A percentile compares a stretch with the other conserved stretches of the same genome.
Evolutionary conservation across 2,888 invertebrate genomes (phyloP).

Genomic region (Allygus modestus): DNA sequence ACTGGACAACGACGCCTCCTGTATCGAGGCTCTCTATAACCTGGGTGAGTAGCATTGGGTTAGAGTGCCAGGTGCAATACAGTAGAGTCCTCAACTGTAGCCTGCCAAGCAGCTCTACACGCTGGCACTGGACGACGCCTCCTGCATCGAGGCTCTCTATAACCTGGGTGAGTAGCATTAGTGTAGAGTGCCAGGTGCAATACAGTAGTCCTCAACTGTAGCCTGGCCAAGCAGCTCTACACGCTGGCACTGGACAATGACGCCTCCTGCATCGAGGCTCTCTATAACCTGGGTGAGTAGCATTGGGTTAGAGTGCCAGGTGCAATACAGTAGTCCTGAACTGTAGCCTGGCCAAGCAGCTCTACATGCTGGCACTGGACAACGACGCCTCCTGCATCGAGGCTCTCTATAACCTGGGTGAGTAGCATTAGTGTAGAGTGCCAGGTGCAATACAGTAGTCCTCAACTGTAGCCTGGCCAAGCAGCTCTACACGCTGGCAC

Average conservation of each 20-base stretch:
- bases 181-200: too few relatives aligned
- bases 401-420: slow-evolving; percentile 89
- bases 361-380: slow-evolving; percentile 86
- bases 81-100: too few relatives aligned
- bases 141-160: slow-evolving; percentile 90
- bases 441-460: too few relatives aligned
- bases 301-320: too few relatives aligned
- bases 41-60: too few relatives aligned
- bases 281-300: slow-evolving; percentile 88
- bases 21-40: slow-evolving; percentile 91
- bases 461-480: slow-evolving; percentile 85
- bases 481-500: slow-evolving; percentile 84
- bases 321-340: too few relatives aligned
- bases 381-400: slow-evolving; percentile 90
- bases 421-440: too few relatives aligned
- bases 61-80: too few relatives aligned
- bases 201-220: too few relatives aligned
- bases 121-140: slow-evolving; percentile 88
- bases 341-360: too few relatives aligned
- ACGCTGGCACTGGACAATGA: slow-evolving; percentile 88
- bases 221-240: slow-evolving; percentile 83
- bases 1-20: slow-evolving; percentile 87
- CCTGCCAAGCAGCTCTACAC: slow-evolving; percentile 84
- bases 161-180: slow-evolving; percentile 87
- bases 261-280: slow-evolving; percentile 89